These are phyloP conservation scores for Antechinus flavipes DNA, from an alignment of 2,113 vertebrate genomes.

Conservation along the genomic window DNA sequence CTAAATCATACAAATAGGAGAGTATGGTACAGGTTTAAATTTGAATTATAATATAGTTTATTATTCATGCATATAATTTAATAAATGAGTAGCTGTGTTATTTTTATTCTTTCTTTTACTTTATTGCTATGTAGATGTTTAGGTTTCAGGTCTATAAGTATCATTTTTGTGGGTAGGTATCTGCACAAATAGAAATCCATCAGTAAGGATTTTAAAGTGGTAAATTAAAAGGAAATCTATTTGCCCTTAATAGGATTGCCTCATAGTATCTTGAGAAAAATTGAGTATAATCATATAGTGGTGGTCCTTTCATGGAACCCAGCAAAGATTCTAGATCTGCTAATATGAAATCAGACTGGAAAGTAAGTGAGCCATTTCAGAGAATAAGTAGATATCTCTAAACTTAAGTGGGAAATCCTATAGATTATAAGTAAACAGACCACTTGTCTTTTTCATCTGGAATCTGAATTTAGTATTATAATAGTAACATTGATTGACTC, in stretches of 20 bases:
- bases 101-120: background rate
- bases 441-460: background rate
- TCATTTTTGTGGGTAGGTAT: background rate
- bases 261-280: background rate
- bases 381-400: background rate
- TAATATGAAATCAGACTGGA: background rate
- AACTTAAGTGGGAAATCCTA: background rate
- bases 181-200: background rate
- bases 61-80: background rate
- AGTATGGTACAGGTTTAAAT: background rate
- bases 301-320: background rate
- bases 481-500: background rate
- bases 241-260: background rate
- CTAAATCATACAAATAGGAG: background rate
- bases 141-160: background rate
- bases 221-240: background rate
- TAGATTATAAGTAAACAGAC: background rate
- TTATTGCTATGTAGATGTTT: background rate
- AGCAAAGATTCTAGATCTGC: background rate
- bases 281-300: background rate
- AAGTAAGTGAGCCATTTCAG: background rate
- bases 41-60: background rate
- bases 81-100: background rate
- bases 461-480: background rate
- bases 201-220: background rate